Conservation (phyloP, 2,888 invertebrate genomes). For the Girardia tigrina region DNA sequence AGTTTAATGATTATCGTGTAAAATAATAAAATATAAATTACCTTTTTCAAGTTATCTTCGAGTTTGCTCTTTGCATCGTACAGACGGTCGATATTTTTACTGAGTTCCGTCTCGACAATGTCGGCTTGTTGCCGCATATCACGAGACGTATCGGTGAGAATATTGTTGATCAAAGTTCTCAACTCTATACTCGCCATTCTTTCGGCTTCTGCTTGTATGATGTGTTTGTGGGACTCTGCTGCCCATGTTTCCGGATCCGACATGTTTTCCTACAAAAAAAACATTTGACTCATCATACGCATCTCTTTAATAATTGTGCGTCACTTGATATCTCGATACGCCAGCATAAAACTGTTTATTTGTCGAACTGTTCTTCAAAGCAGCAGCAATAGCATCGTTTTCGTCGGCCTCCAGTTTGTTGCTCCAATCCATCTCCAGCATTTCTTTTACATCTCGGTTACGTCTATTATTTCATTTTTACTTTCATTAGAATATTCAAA, state of each 20-base stretch:
- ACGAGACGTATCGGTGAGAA: slow-evolving; percentile 63
- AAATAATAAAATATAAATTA: slow-evolving; percentile 61
- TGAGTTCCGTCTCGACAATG: slow-evolving; percentile 63
- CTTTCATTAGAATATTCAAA: background rate
- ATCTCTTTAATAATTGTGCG: no score
- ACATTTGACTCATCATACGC: no score
- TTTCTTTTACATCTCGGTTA: slow-evolving; percentile 66
- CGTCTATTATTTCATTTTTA: background rate
- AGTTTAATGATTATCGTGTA: no score
- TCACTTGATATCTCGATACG: slow-evolving; percentile 63
- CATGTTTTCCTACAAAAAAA: no score
- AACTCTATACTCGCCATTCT: slow-evolving; percentile 64
- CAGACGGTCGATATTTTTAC: slow-evolving; percentile 61
- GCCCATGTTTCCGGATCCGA: slow-evolving; percentile 73
- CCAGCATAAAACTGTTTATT: slow-evolving; percentile 65
- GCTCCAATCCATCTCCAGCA: slow-evolving; percentile 77
- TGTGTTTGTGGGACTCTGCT: slow-evolving; percentile 64
- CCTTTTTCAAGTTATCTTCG: slow-evolving; percentile 60
- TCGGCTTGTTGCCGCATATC: slow-evolving; percentile 72
- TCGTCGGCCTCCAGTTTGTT: slow-evolving; percentile 69
- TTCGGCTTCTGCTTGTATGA: slow-evolving; percentile 63
- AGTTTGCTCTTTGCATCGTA: slow-evolving; percentile 52
- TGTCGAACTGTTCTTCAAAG: slow-evolving; percentile 60
- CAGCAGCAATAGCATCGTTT: slow-evolving; percentile 61
- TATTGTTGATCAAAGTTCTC: slow-evolving; percentile 60